phyloP scores from a whole-genome alignment of 2,888 invertebrate species.

The Agonum fuliginosum region DNA sequence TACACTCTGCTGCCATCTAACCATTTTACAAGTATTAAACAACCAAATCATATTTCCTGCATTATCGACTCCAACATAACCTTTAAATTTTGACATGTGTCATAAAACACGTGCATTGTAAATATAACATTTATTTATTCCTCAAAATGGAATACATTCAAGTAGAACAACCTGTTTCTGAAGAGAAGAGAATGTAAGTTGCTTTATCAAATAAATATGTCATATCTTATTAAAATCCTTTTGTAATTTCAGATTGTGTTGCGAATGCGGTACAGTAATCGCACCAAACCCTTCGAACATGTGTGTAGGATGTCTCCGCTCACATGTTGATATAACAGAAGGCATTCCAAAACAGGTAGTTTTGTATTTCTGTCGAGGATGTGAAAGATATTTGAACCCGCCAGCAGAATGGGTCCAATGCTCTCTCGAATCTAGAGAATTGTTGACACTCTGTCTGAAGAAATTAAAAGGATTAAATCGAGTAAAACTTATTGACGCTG shows the following conservation, averaged over 20 bases:
- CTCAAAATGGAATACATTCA: slow-evolving; percentile 73
- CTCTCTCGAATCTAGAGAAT: slow-evolving; percentile 91
- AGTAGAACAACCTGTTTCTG: slow-evolving; percentile 69
- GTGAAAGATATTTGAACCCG: slow-evolving; percentile 96
- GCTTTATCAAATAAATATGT: slow-evolving; percentile 18
- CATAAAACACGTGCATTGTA: slow-evolving; percentile 37
- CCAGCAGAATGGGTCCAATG: slow-evolving; percentile 91
- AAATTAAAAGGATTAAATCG: slow-evolving; percentile 91
- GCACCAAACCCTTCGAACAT: slow-evolving; percentile 97
- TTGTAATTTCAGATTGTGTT: slow-evolving; percentile 86
- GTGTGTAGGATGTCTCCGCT: slow-evolving; percentile 95
- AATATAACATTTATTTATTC: neutral
- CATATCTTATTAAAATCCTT: slow-evolving; percentile 29
- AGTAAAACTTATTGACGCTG: slow-evolving; percentile 95
- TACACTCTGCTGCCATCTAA: slow-evolving; percentile 8
- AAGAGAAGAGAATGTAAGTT: slow-evolving; percentile 73
- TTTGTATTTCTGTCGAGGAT: slow-evolving; percentile 92
- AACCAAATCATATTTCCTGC: neutral
- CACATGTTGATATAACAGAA: slow-evolving; percentile 95
- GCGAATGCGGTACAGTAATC: slow-evolving; percentile 94
- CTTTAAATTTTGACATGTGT: slow-evolving; percentile 39
- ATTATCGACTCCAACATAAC: slow-evolving; percentile 3
- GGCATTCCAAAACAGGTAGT: slow-evolving; percentile 96
- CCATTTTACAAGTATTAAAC: neutral
- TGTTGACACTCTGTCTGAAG: slow-evolving; percentile 92